phyloP scores from a whole-genome alignment of 2,888 invertebrate genomes.

The Sphecodes monilicornis region DNA sequence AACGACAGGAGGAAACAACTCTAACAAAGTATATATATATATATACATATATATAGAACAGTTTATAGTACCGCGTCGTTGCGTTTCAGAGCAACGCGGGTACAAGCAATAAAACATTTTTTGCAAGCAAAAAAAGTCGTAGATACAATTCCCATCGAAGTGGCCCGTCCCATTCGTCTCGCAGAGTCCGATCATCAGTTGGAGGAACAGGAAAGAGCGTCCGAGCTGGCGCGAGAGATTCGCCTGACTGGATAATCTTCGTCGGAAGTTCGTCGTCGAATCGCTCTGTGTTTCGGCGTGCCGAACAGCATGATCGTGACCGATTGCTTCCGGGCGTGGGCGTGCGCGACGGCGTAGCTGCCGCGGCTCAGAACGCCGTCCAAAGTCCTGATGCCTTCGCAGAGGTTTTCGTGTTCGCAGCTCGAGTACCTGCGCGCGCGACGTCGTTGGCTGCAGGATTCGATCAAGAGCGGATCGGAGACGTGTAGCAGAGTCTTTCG shows the following conservation, averaged over 20 bases:
- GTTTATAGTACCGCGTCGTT: background rate
- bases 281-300: slow-evolving; percentile 66
- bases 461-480: slow-evolving; percentile 35
- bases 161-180: background rate
- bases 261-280: background rate
- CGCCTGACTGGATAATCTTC: slow-evolving; percentile 9
- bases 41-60: background rate
- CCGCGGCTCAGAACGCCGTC: slow-evolving; percentile 75
- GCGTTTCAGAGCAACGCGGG: slow-evolving; percentile 1
- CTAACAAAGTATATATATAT: background rate
- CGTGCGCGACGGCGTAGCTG: slow-evolving; percentile 33
- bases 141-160: background rate
- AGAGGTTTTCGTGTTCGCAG: slow-evolving; percentile 77
- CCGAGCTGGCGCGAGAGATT: slow-evolving; percentile 55
- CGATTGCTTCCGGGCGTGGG: slow-evolving; percentile 36
- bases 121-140: slow-evolving; percentile 3
- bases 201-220: slow-evolving; percentile 24
- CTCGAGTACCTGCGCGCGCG: slow-evolving; percentile 59
- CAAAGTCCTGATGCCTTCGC: slow-evolving; percentile 77
- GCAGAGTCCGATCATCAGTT: slow-evolving; percentile 31
- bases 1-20: background rate
- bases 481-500: slow-evolving; percentile 64
- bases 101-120: slow-evolving; percentile 35
- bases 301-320: slow-evolving; percentile 71
- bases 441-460: slow-evolving; percentile 2